Base-by-base conservation (phyloP, 2,113 vertebrate genomes). In the Ifrita kowaldi region DNA sequence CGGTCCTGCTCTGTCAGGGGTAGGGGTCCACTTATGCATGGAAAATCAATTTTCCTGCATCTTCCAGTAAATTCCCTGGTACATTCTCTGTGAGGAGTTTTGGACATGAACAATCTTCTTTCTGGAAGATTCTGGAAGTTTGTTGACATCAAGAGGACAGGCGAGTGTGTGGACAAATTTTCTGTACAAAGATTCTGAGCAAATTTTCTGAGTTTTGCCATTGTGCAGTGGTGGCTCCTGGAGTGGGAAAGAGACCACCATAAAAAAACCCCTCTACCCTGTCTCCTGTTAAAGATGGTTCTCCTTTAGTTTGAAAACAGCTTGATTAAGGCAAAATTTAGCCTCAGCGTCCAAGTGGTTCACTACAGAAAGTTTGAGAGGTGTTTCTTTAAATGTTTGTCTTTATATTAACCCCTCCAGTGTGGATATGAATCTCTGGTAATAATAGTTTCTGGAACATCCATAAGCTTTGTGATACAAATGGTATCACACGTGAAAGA, bases 11-110 rank as follows among this genome's bases (percentile, higher is more conserved):
- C 39, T 23, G 4, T 41, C 20, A 47, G 11, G 23, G 28, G 19
- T 24, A 16, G 19, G 4, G 20, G 4, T 26, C 6, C 30, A 16
- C 1, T 1, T 7, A n/a, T 1, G 2, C 5, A 63, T 5, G 6
- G 41, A 41, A 41, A 63, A 26, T 32, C 47, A 1, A 4, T 24
- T 70, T 70, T 70, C 28, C 19, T 47, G 20, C 20, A 30, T 63
- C 30, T 55, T 79, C 24, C 24, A 63, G 23, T 21, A 49, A 62
- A 30, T 46, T 46, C 19, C 4, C 20, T 19, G 14, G 5, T 47
- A n/a, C 13, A 13, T 41, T 3, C 20, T 55, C 28, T 53, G 23
- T 46, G 21, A 79, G 30, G 8, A 30, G 24, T 30, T 56, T 24
- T 47, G 16, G 24, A 16, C 17, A 30, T 18, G 24, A 7, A 41